A percentile compares a stretch with the other conserved stretches of the same genome.
These are phyloP conservation scores for Leguminivora glycinivorella DNA, from an alignment of 1,140 invertebrate genomes.

Conservation along the genomic window DNA sequence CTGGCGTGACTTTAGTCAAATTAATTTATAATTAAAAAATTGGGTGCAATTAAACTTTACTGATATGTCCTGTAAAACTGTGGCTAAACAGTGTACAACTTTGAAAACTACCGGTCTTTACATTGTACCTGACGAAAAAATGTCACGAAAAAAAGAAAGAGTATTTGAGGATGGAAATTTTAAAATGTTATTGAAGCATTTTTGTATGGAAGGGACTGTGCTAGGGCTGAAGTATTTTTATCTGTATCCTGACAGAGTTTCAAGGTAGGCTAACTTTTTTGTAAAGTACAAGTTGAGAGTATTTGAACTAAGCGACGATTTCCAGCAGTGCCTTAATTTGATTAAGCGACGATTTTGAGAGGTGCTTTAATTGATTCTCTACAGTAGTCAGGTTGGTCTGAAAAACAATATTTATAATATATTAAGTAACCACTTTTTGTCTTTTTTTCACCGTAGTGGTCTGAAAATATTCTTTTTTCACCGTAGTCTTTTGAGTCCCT, in stretches of 20 bases:
- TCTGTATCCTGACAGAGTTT: constrained; percentile 59
- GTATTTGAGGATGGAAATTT: constrained; percentile 44
- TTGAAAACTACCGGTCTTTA: neutral
- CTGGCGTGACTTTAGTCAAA: constrained; percentile 10
- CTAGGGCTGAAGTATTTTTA: constrained; percentile 66
- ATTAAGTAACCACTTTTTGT: no score
- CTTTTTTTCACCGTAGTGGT: no score
- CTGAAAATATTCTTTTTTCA: no score
- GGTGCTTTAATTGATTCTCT: no score
- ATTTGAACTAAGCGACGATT: neutral
- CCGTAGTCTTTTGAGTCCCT: no score
- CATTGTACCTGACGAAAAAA: neutral
- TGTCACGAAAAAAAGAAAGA: constrained; percentile 1
- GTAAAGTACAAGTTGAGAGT: neutral
- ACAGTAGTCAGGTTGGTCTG: no score
- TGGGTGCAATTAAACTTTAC: neutral
- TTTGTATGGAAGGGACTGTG: constrained; percentile 56
- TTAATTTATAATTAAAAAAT: neutral
- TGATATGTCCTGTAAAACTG: neutral
- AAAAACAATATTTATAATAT: no score
- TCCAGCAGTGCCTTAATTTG: no score
- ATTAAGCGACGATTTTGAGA: no score
- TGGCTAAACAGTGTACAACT: neutral
- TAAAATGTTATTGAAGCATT: constrained; percentile 43
- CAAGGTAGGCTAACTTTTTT: constrained; percentile 47